Percentiles rank a stretch among this genome's conserved stretches.
phyloP scores from a whole-genome alignment of 1,140 invertebrate genomes.

The Druon quercuslanigerum region DNA sequence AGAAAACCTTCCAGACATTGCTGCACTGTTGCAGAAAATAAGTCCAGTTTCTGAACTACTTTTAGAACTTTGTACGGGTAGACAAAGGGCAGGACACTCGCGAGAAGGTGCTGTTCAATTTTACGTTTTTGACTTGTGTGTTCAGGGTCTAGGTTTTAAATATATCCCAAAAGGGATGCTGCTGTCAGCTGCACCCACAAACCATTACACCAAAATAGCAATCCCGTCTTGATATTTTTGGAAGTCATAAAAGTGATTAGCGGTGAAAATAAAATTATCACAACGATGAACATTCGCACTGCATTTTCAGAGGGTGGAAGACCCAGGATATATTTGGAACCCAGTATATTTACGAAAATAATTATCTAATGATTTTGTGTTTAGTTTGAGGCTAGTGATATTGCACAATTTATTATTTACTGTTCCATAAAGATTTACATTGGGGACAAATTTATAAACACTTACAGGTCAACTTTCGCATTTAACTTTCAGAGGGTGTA shows the following conservation, averaged over 20 bases:
- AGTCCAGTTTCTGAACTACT: not conserved
- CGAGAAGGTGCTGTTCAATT: slow-evolving; percentile 22
- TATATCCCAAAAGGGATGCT: slow-evolving; percentile 22
- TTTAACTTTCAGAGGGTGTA: too few relatives aligned
- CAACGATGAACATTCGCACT: not conserved
- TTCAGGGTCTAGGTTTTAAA: slow-evolving; percentile 17
- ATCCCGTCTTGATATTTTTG: slow-evolving; percentile 22
- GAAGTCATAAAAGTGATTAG: slow-evolving; percentile 26
- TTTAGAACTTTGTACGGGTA: slow-evolving; percentile 7
- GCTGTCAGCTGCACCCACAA: slow-evolving; percentile 31
- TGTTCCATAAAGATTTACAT: too few relatives aligned
- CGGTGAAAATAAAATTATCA: slow-evolving; percentile 14
- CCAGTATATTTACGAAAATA: not conserved
- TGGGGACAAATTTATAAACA: too few relatives aligned
- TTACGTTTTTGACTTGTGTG: slow-evolving; percentile 16
- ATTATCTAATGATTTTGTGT: not conserved
- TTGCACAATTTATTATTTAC: too few relatives aligned
- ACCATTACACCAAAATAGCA: slow-evolving; percentile 27
- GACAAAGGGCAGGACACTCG: slow-evolving; percentile 22
- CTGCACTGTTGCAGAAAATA: slow-evolving; percentile 1
- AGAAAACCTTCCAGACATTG: not conserved
- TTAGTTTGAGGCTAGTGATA: not conserved
- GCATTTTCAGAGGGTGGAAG: not conserved
- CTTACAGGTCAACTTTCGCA: too few relatives aligned
- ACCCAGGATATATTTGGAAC: not conserved